Evolutionary conservation across 2,113 vertebrate species (phyloP), one percentile per base, ranked within the genome.

Genomic region (Tragelaphus strepsiceros): DNA sequence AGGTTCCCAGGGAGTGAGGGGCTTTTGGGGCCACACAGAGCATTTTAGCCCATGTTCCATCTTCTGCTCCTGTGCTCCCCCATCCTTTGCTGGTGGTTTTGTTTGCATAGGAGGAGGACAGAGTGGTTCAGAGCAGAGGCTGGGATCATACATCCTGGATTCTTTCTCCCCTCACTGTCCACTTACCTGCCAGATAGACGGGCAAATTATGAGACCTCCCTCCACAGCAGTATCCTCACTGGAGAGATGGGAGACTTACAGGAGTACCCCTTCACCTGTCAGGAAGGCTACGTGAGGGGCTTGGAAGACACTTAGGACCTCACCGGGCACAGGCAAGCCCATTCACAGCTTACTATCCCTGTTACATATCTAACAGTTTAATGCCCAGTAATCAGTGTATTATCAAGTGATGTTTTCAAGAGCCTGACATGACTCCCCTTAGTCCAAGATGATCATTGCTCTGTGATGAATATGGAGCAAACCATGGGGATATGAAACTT

Each of bases 31-130:
- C 32, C 78, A 16, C 15, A 5, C 2, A 11, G 19, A 51, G 24
- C 49, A 4, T 8, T 15, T 21, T 13, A 74, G 28, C 51, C 35
- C 16, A 0, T 7, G 12, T 19, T 19, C 6, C 2, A 22, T 21
- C 35, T 64, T 6, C 46, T 21, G 6, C 22, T 6, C 35, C 11
- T 0, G 9, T 17, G 78, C 22, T 4, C 61, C n/a, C 10, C 22
- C 43, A 5, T 9, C 7, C 14, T 56, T 56, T n/a, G 26, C 13
- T 2, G 9, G 5, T 6, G 32, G 6, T 49, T 64, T 77, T 7
- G 21, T 82, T 46, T 19, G 71, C 0, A 0, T 1, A 28, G 39
- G 71, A 26, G 54, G 30, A 74, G 35, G 54, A n/a, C 39, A n/a
- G 16, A 21, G 35, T 9, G 39, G 35, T 71, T 61, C 35, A n/a